These are phyloP conservation scores for Dysdera silvatica DNA, from an alignment of 1,140 invertebrate species.

Conservation along the genomic window DNA sequence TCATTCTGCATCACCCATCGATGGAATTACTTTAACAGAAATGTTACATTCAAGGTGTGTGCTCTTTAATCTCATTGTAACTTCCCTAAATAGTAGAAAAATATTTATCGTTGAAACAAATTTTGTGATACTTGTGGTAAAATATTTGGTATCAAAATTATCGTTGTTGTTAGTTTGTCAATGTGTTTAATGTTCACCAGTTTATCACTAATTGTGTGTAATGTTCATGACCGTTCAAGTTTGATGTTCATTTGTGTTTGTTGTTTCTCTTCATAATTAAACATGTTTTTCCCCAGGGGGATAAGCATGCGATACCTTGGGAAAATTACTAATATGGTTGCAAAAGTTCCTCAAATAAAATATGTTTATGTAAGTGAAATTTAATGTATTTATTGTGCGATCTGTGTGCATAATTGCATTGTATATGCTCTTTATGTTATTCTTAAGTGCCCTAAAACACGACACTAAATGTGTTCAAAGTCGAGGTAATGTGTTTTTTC, in stretches of 20 bases:
- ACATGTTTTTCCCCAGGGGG: constrained; percentile 54
- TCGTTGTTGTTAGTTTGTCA: too few relatives aligned
- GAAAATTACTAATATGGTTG: constrained; percentile 68
- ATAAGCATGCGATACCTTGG: constrained; percentile 96
- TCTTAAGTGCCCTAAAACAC: too few relatives aligned
- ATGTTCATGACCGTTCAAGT: too few relatives aligned
- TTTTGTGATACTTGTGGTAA: too few relatives aligned
- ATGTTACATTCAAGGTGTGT: constrained; percentile 62
- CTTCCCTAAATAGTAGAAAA: not conserved
- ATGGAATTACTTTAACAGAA: constrained; percentile 88
- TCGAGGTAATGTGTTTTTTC: not conserved
- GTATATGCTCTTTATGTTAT: too few relatives aligned
- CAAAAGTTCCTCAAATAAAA: constrained; percentile 67
- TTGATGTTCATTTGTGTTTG: too few relatives aligned
- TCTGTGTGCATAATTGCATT: too few relatives aligned
- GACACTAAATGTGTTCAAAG: not conserved
- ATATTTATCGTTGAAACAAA: too few relatives aligned
- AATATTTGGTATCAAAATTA: too few relatives aligned
- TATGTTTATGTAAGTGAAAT: constrained; percentile 58
- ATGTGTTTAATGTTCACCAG: too few relatives aligned
- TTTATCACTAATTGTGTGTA: too few relatives aligned
- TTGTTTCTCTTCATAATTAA: too few relatives aligned
- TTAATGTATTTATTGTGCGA: not conserved
- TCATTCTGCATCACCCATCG: constrained; percentile 85
- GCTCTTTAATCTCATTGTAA: not conserved